phyloP scores from a whole-genome alignment of 2,888 invertebrate species.

The Steromphala cineraria region DNA sequence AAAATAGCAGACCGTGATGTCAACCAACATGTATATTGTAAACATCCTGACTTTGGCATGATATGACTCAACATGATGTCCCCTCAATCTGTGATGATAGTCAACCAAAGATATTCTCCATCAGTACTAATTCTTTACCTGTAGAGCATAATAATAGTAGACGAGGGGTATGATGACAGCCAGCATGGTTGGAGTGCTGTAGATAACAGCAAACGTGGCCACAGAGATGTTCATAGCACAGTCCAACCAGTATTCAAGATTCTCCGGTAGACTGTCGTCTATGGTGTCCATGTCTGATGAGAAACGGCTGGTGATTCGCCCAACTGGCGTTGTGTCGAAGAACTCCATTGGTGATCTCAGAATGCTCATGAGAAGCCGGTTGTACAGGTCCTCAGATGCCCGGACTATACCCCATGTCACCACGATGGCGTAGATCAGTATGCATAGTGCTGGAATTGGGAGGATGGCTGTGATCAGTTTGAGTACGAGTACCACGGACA shows the following conservation, averaged over 20 bases:
- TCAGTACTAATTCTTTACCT: not conserved
- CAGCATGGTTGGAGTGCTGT: not conserved
- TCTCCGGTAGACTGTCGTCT: not conserved
- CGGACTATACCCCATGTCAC: not conserved
- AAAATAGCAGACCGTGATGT: no score
- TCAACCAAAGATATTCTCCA: no score
- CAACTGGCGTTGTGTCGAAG: conserved; percentile 4
- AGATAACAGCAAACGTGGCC: not conserved
- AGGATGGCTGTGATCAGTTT: no score
- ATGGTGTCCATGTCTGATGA: not conserved
- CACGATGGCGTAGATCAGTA: not conserved
- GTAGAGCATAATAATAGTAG: not conserved
- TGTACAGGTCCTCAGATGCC: not conserved
- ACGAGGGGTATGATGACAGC: not conserved
- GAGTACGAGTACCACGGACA: no score
- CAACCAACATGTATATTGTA: no score
- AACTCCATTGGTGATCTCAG: conserved; percentile 4
- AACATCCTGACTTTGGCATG: no score
- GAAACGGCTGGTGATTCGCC: not conserved
- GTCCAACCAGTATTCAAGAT: not conserved
- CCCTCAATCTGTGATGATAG: no score
- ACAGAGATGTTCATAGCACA: not conserved
- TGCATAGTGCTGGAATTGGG: not conserved
- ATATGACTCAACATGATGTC: no score
- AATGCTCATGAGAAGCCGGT: not conserved